These are phyloP conservation scores for Tetrax tetrax DNA, from an alignment of 2,113 vertebrate genomes.

Conservation along the genomic window DNA sequence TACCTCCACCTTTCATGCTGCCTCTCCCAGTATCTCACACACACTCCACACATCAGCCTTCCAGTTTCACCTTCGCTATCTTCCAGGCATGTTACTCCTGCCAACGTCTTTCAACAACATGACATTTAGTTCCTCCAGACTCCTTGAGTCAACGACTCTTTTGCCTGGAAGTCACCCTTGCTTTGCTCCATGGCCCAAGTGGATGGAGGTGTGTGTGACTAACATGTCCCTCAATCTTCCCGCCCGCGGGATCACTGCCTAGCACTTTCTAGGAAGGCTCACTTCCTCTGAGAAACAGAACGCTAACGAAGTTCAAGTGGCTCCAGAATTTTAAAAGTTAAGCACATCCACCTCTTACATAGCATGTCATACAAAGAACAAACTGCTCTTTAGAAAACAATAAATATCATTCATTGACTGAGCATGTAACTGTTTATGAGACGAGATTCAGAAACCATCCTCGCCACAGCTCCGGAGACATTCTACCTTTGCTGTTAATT, in stretches of 20 bases:
- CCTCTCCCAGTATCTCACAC: neutral
- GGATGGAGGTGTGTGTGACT: neutral
- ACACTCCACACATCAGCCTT: neutral
- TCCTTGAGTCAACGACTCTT: neutral
- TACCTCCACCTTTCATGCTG: neutral
- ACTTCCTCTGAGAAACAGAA: neutral
- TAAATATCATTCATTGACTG: neutral
- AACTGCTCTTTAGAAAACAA: neutral
- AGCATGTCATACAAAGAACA: neutral
- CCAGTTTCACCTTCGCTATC: neutral
- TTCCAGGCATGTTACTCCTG: neutral
- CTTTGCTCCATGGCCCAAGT: accelerated
- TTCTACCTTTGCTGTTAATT: neutral
- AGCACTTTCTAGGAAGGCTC: neutral
- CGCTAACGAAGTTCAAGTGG: neutral
- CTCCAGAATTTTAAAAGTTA: slow-evolving; percentile 1
- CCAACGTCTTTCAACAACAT: neutral
- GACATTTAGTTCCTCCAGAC: neutral
- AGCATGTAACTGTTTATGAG: neutral
- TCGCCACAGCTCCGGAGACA: neutral
- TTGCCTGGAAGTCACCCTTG: neutral
- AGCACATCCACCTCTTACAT: neutral
- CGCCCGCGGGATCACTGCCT: neutral
- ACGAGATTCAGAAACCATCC: neutral
- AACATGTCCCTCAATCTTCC: neutral